Percentiles rank a stretch among this genome's conserved stretches.
These are phyloP conservation scores for Poeciliopsis turrubarensis DNA, from an alignment of 2,113 vertebrate genomes.

Conservation along the genomic window DNA sequence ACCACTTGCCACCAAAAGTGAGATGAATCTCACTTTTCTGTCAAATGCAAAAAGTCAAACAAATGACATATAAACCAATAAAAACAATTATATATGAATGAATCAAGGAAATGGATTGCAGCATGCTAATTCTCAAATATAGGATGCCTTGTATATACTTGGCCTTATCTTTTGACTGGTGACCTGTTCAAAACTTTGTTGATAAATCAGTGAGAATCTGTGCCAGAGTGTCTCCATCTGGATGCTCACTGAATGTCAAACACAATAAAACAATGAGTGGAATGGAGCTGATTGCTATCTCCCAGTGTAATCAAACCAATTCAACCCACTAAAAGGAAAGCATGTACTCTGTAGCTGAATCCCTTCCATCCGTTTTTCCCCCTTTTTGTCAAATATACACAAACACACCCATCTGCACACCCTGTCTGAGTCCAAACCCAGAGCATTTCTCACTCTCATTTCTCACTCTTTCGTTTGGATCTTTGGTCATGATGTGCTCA, in stretches of 20 bases:
- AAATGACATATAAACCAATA: neutral
- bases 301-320: conserved; percentile 72
- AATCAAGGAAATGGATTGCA: neutral
- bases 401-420: conserved; percentile 26
- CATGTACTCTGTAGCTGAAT: conserved; percentile 37
- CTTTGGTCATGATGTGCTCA: conserved; percentile 64
- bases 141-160: neutral
- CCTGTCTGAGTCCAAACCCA: conserved; percentile 44
- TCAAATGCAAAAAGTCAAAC: neutral
- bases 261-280: conserved; percentile 65
- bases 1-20: conserved; percentile 50
- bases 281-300: conserved; percentile 72
- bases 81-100: neutral
- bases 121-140: conserved; percentile 17
- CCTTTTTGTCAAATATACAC: conserved; percentile 5
- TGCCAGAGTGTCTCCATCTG: conserved; percentile 59
- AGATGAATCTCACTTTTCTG: conserved; percentile 1
- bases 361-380: neutral
- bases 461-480: conserved; percentile 57
- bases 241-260: conserved; percentile 73
- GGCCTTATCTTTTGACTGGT: neutral
- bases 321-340: conserved; percentile 58
- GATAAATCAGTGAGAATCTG: conserved; percentile 24
- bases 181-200: conserved; percentile 11
- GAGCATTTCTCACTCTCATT: conserved; percentile 46